Evolutionary conservation across 1,140 invertebrate species (phyloP), one percentile per base, ranked within the genome.

Genomic region (Anadara kagoshimensis): DNA sequence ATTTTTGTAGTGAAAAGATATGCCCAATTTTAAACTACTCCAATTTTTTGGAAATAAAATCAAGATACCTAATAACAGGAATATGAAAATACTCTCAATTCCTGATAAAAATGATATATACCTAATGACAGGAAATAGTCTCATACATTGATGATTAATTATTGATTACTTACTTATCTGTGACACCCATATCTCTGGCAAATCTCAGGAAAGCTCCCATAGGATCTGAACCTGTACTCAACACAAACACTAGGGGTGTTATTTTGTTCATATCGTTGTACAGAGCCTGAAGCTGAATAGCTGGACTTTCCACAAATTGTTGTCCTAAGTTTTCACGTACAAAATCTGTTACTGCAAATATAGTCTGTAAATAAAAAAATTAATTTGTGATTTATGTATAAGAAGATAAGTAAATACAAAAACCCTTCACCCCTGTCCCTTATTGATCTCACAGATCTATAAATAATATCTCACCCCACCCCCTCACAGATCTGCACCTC

Each of bases 281-380:
- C 92, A 96, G 85, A 20, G 93, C 91, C 62, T 92, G 90, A 10
- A 96, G 86, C 53, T 92, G 92, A 3, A 93, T 92, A 70, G 92
- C 91, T 44, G 92, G 93, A 75, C 93, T 94, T 88, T 96, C 95
- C 11, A 96, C 92, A 86, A 96, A 97, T 58, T 91, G 89, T 65
- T 92, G 89, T 0, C 95, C 95, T 2, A 96, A 91, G 73, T 94
- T 94, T 11, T 89, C 90, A 74, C 92, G 91, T 0, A 97, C 94
- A 86, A 94, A 97, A 73, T 94, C 92, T 1, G 93, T 94, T 16
- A 95, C 92, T 3, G 93, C 94, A 82, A 94, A 94, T 7, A 95
- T 92, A 12, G 96, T 89, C 86, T 92, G 82, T 1, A 83, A 79
- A 20, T 67, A 56, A 41, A 68, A 20, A 62, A 26, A 20, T 7